Conservation (phyloP, 2,113 vertebrate genomes). For the Nycticebus coucang region DNA sequence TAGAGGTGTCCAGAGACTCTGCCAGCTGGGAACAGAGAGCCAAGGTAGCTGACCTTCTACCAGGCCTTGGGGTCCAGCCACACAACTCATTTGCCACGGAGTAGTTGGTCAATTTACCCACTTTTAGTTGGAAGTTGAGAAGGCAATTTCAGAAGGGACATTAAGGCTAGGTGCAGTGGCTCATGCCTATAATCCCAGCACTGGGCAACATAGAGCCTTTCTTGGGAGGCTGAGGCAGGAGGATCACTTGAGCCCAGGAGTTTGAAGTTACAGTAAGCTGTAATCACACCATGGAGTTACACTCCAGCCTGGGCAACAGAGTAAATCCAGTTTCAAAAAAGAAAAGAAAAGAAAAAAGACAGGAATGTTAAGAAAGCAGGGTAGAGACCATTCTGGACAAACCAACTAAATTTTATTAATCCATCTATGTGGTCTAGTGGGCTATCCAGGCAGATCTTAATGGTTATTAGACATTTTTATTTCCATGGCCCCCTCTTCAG, state of each 20-base stretch:
- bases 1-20: neutral
- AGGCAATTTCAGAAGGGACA: neutral
- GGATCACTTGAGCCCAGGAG: too few species aligned
- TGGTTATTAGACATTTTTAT: neutral
- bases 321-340: neutral
- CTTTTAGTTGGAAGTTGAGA: neutral
- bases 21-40: neutral
- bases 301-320: too few species aligned
- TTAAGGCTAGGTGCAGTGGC: neutral
- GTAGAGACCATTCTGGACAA: neutral
- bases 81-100: too few species aligned
- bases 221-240: too few species aligned
- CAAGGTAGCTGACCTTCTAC: neutral
- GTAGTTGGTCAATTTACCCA: neutral
- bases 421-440: neutral
- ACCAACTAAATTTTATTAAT: neutral
- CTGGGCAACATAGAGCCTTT: too few species aligned
- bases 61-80: neutral
- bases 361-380: neutral
- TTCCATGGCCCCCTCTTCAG: neutral
- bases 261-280: too few species aligned
- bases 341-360: neutral
- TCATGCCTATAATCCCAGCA: neutral
- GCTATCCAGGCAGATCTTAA: neutral
- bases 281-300: too few species aligned